These are phyloP conservation scores for Neosilurus mollespiculum DNA, from an alignment of 2,797 vertebrate species.

Conservation along the genomic window DNA sequence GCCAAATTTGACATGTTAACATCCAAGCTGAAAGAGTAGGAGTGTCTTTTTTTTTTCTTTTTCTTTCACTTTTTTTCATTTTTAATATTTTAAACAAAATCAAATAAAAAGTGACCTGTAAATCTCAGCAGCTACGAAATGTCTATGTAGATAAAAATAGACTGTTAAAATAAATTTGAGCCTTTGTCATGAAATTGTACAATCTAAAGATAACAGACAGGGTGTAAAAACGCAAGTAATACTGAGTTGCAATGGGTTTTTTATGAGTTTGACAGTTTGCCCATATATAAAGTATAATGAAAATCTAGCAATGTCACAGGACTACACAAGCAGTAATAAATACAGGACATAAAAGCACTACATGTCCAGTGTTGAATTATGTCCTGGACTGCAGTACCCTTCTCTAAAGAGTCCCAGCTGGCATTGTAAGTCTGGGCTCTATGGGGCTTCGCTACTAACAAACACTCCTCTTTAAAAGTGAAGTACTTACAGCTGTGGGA, in stretches of 20 bases:
- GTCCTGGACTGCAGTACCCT: slow-evolving; percentile 41
- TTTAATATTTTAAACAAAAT: not conserved
- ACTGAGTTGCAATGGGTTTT: not conserved
- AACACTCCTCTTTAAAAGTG: slow-evolving; percentile 14
- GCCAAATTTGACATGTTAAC: not conserved
- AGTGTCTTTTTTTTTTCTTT: not conserved
- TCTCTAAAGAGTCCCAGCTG: slow-evolving; percentile 48
- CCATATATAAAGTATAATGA: slow-evolving; percentile 19
- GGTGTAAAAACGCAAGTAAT: not conserved
- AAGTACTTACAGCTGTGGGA: slow-evolving; percentile 46
- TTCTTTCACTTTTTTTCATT: not conserved
- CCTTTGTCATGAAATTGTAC: not conserved
- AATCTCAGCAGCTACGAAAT: not conserved
- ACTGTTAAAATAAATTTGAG: not conserved
- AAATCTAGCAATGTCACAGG: slow-evolving; percentile 16
- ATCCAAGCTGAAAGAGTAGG: not conserved
- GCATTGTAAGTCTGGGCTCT: slow-evolving; percentile 8
- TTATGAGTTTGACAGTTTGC: not conserved
- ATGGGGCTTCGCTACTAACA: slow-evolving; percentile 13
- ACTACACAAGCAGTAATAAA: slow-evolving; percentile 20
- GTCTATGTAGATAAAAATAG: not conserved
- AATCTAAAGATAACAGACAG: not conserved
- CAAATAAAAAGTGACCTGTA: not conserved
- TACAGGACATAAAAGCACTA: slow-evolving; percentile 21
- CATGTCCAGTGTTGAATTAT: slow-evolving; percentile 24